Percentiles rank a stretch among this genome's conserved stretches.
phyloP scores from a whole-genome alignment of 2,888 invertebrate species.

The Neelides folsomi region DNA sequence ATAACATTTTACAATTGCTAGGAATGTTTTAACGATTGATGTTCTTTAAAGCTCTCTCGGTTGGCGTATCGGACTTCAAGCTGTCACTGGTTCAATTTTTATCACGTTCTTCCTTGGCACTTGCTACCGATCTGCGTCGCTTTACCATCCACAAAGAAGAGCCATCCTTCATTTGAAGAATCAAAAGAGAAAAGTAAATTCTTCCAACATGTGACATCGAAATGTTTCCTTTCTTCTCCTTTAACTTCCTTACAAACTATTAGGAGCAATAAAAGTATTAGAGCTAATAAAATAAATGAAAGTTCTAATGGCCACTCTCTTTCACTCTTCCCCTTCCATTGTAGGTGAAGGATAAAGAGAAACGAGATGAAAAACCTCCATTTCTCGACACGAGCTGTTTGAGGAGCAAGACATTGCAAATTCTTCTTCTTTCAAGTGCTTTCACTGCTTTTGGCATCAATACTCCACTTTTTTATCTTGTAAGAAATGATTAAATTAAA shows the following conservation, averaged over 20 bases:
- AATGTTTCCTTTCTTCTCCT: too few relatives aligned
- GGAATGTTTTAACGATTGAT: slow-evolving; percentile 8
- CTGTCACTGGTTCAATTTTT: slow-evolving; percentile 70
- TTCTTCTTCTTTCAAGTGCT: slow-evolving; percentile 64
- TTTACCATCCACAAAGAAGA: slow-evolving; percentile 73
- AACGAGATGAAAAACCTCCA: slow-evolving; percentile 61
- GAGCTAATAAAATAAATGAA: too few relatives aligned
- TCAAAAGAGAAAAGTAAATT: slow-evolving; percentile 60
- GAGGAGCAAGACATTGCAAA: slow-evolving; percentile 64
- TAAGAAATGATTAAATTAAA: slow-evolving; percentile 32
- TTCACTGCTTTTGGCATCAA: slow-evolving; percentile 70
- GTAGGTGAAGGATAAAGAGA: slow-evolving; percentile 52
- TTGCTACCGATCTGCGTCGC: slow-evolving; percentile 72
- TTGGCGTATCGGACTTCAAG: slow-evolving; percentile 71
- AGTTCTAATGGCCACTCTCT: too few relatives aligned
- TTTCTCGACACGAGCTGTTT: slow-evolving; percentile 77
- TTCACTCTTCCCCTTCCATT: background rate
- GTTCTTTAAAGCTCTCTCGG: slow-evolving; percentile 50
- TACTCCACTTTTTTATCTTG: slow-evolving; percentile 69
- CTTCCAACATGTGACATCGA: background rate
- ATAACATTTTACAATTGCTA: too few relatives aligned
- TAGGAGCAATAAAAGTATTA: too few relatives aligned
- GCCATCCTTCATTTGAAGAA: slow-evolving; percentile 79
- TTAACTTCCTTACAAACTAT: too few relatives aligned
- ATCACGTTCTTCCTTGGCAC: slow-evolving; percentile 71